These are phyloP conservation scores for Notamacropus eugenii DNA, from an alignment of 2,797 vertebrate genomes.

Conservation along the genomic window DNA sequence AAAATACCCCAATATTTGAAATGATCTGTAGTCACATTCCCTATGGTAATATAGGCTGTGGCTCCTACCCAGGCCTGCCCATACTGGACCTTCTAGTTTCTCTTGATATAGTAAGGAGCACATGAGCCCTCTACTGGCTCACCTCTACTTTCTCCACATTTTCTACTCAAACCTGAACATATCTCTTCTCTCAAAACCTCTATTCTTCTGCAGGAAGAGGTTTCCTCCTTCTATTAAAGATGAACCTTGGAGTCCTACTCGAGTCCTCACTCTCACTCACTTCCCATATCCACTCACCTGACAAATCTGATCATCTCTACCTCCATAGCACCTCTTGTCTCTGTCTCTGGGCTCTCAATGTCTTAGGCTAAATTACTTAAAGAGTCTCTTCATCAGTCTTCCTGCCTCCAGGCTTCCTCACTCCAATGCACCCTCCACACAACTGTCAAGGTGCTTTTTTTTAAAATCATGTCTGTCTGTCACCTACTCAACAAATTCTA, in stretches of 20 bases:
- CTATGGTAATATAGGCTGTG: not conserved
- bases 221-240: not conserved
- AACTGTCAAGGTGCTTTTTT: not conserved
- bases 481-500: too few relatives aligned
- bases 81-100: not conserved
- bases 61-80: not conserved
- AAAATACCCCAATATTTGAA: not conserved
- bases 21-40: not conserved
- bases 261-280: not conserved
- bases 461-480: not conserved
- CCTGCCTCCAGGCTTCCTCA: too few relatives aligned
- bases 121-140: not conserved
- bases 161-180: too few relatives aligned
- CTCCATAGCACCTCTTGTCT: not conserved
- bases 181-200: too few relatives aligned
- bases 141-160: not conserved
- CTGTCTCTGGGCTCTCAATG: not conserved
- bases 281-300: not conserved
- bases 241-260: not conserved
- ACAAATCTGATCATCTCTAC: not conserved
- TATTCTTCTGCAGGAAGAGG: not conserved
- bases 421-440: not conserved
- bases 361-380: too few relatives aligned
- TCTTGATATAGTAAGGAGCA: not conserved
- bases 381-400: not conserved